Conservation (phyloP, 2,797 vertebrate species). For the Ctenosaura bakeri region DNA sequence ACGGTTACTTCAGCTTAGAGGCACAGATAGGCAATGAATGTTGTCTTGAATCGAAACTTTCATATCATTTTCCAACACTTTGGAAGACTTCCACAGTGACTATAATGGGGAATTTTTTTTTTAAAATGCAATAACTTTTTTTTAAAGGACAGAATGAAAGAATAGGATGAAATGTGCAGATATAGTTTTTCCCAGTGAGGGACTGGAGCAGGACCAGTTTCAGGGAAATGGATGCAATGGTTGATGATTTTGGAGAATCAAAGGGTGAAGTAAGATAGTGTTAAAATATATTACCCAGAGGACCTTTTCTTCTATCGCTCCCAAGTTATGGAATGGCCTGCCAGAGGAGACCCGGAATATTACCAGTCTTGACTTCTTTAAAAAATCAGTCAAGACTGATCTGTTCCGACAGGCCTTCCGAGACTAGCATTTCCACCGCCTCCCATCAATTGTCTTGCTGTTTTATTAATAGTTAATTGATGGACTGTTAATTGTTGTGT, state of each 20-base stretch:
- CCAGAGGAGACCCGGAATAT: no score
- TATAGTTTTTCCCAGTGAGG: neutral
- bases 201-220: neutral
- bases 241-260: neutral
- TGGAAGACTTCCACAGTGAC: neutral
- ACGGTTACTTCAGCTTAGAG: neutral
- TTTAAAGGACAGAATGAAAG: neutral
- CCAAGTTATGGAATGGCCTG: no score
- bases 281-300: no score
- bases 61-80: neutral
- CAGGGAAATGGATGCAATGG: neutral
- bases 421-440: no score
- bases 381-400: no score
- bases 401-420: no score
- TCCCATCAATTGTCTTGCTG: no score
- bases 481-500: no score
- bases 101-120: neutral
- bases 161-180: neutral
- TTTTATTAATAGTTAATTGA: no score
- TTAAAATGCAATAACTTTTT: neutral
- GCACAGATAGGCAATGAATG: neutral
- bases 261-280: neutral
- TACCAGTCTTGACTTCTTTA: no score
- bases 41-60: neutral
- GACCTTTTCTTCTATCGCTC: no score